Base-by-base conservation (phyloP, 2,797 vertebrate species). In the Spinus pinus region DNA sequence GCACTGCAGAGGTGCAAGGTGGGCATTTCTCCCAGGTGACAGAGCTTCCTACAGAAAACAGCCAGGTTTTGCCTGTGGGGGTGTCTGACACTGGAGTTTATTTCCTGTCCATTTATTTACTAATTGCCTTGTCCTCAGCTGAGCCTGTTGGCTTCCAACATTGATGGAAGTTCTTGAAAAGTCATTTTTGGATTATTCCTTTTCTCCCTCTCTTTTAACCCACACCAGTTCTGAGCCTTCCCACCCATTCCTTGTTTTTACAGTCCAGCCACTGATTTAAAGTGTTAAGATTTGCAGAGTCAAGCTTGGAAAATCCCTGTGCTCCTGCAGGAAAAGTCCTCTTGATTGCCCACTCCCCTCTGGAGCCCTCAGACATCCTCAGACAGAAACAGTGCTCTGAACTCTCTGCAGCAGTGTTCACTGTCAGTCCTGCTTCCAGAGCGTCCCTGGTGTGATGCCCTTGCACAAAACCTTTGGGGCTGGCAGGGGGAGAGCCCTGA, bases 41-140 rank as follows among this genome's bases (percentile, higher is more conserved):
- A 46, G 42, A 73, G 60, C 13, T 64, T 35, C 14, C 3, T 86
- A 49, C 33, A 46, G 53, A 42, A 88, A 51, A 33, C 18, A 91
- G 75, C 17, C 35, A 66, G 42, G 10, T 77, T 73, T 66, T 94
- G 71, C 28, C 64, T 70, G 14, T 61, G n/a, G 1, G 42, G 23
- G 3, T 0, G 0, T 61, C 24, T 56, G 46, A 21, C 47, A 14
- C 22, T 46, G 3, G 14, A 31, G 1, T 82, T 44, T 54, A 18
- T 73, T 82, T 95, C 17, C 49, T 61, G 2, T 53, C 39, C 1
- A 6, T 85, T 58, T 50, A 8, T 18, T 50, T 50, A 28, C 1
- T 37, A 9, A 51, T 51, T 61, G 47, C 11, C 24, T 77, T 47
- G 30, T 25, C 24, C 11, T 7, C 64, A 44, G 2, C 25, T 66